A percentile compares a stretch with the other conserved stretches of the same genome.
Conservation (phyloP, 2,113 vertebrate genomes). For the Nanorana parkeri region DNA sequence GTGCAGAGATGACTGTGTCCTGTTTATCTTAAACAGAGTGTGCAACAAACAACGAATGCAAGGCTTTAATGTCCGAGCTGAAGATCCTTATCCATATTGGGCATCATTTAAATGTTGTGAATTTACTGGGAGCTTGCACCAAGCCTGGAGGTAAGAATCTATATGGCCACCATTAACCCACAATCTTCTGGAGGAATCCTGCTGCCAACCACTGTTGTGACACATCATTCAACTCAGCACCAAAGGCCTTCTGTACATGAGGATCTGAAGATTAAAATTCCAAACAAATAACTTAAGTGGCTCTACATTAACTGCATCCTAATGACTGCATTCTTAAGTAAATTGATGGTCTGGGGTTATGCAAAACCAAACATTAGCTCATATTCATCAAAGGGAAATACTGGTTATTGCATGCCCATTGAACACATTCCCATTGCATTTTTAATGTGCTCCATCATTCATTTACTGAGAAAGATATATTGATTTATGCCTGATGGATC, state of each 20-base stretch:
- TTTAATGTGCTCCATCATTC: not conserved
- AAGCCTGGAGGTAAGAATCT: slow-evolving; percentile 86
- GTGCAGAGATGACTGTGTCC: slow-evolving; percentile 66
- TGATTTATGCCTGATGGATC: not conserved
- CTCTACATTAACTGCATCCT: slow-evolving; percentile 13
- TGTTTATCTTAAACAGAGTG: slow-evolving; percentile 80
- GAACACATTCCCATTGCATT: not conserved
- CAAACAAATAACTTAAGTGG: slow-evolving; percentile 40
- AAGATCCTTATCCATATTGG: slow-evolving; percentile 96
- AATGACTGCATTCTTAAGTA: slow-evolving; percentile 49
- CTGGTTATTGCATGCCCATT: not conserved
- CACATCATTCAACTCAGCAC: not conserved
- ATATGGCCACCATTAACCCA: slow-evolving; percentile 8
- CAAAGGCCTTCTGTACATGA: not conserved
- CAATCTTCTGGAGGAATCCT: not conserved
- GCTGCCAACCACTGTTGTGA: not conserved
- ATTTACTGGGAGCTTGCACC: slow-evolving; percentile 92
- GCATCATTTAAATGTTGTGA: slow-evolving; percentile 92
- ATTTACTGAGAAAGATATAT: not conserved
- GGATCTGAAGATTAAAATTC: slow-evolving; percentile 17
- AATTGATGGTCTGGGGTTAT: slow-evolving; percentile 42
- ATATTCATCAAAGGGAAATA: slow-evolving; percentile 25
- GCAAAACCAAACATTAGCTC: slow-evolving; percentile 8
- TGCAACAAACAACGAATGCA: slow-evolving; percentile 90
- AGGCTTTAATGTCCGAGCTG: slow-evolving; percentile 92